phyloP scores from a whole-genome alignment of 2,113 vertebrate genomes.

The Boleophthalmus pectinirostris region DNA sequence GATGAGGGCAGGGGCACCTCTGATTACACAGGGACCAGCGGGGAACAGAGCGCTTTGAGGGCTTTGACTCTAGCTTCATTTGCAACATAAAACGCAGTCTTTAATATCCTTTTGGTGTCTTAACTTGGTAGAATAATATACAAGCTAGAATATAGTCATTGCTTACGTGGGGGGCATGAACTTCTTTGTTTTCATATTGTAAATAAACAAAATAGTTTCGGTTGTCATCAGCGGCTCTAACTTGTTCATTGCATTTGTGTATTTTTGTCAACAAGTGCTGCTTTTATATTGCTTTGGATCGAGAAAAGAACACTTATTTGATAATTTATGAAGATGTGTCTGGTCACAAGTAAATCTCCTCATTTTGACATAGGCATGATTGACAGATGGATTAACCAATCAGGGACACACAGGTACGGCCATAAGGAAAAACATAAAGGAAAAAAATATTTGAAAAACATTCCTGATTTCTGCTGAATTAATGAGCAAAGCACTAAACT shows the following conservation, averaged over 20 bases:
- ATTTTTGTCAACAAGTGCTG: no score
- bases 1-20: slow-evolving; percentile 20
- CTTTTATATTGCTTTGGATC: no score
- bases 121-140: background rate
- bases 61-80: background rate
- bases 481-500: no score
- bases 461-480: no score
- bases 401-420: no score
- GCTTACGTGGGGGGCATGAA: background rate
- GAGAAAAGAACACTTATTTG: no score
- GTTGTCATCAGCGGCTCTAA: background rate
- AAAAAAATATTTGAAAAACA: no score
- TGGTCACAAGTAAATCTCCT: no score
- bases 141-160: background rate
- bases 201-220: background rate
- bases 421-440: no score
- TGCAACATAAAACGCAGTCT: background rate
- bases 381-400: no score
- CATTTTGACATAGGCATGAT: no score
- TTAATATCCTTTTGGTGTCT: background rate
- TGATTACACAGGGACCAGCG: slow-evolving; percentile 31
- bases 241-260: background rate
- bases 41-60: background rate
- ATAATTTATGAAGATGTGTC: no score
- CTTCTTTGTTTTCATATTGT: background rate